Conservation (phyloP, 1,140 invertebrate species). For the Drosophila carrolli region DNA sequence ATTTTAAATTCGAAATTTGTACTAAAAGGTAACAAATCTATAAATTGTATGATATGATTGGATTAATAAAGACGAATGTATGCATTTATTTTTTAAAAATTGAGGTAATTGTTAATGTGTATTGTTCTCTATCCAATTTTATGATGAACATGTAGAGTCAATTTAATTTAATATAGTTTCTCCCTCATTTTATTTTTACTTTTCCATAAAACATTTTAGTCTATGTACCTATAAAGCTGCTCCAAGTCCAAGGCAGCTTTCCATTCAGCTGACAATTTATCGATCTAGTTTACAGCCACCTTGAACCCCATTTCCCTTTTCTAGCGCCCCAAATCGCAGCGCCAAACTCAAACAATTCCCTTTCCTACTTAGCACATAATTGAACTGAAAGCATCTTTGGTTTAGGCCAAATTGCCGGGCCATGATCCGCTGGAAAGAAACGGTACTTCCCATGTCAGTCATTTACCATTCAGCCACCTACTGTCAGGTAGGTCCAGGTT, state of each 20-base stretch:
- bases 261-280: constrained; percentile 32
- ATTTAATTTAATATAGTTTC: not conserved
- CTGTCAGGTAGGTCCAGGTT: constrained; percentile 20
- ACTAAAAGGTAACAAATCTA: too few relatives aligned
- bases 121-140: too few relatives aligned
- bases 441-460: constrained; percentile 77
- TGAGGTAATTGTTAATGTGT: too few relatives aligned
- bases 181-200: constrained; percentile 7
- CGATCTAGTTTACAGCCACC: constrained; percentile 30
- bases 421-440: constrained; percentile 36
- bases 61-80: too few relatives aligned
- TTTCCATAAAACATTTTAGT: constrained; percentile 6
- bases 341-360: constrained; percentile 27
- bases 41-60: too few relatives aligned
- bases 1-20: too few relatives aligned
- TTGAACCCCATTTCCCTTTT: constrained; percentile 33
- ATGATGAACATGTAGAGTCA: not conserved
- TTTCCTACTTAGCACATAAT: constrained; percentile 77
- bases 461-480: constrained; percentile 66
- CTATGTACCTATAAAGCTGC: not conserved
- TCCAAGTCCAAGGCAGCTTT: constrained; percentile 7
- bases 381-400: constrained; percentile 64
- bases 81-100: not conserved
- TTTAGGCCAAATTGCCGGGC: constrained; percentile 53
- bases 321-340: not conserved